These are phyloP conservation scores for Callipepla californica DNA, from an alignment of 2,113 vertebrate genomes.

Conservation along the genomic window DNA sequence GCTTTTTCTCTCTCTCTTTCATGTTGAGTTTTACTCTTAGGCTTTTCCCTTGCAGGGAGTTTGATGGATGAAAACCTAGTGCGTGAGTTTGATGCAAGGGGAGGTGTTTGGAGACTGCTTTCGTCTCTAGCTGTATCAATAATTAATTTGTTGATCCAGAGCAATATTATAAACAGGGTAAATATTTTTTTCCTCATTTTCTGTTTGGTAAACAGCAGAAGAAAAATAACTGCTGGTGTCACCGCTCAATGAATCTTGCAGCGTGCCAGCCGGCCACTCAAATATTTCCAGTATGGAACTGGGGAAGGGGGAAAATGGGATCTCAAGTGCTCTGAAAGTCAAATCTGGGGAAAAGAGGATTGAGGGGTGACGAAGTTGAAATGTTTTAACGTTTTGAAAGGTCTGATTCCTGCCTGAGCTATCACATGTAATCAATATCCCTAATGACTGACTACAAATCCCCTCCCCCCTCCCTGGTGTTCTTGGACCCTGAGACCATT, in stretches of 20 bases:
- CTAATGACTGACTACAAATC: neutral
- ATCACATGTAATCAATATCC: neutral
- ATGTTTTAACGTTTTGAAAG: neutral
- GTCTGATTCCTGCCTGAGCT: neutral
- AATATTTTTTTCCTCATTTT: neutral
- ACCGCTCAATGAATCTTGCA: neutral
- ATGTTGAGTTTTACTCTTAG: neutral
- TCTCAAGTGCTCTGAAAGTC: neutral
- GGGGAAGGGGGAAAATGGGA: neutral
- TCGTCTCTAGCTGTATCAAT: constrained; percentile 29
- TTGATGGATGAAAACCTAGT: neutral
- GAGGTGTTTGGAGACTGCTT: constrained; percentile 23
- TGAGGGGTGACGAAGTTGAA: neutral
- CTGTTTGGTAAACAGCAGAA: neutral
- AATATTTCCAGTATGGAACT: neutral
- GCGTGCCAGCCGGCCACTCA: neutral
- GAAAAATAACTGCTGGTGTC: neutral
- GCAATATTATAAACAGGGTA: constrained; percentile 11
- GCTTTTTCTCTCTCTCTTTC: neutral
- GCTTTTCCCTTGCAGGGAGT: neutral
- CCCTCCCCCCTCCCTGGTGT: neutral
- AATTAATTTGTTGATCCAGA: constrained; percentile 47
- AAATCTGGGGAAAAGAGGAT: neutral
- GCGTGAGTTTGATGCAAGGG: neutral
- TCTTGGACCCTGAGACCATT: neutral